Conservation (phyloP, 2,797 vertebrate genomes). For the Melanotaenia parkinsoni region DNA sequence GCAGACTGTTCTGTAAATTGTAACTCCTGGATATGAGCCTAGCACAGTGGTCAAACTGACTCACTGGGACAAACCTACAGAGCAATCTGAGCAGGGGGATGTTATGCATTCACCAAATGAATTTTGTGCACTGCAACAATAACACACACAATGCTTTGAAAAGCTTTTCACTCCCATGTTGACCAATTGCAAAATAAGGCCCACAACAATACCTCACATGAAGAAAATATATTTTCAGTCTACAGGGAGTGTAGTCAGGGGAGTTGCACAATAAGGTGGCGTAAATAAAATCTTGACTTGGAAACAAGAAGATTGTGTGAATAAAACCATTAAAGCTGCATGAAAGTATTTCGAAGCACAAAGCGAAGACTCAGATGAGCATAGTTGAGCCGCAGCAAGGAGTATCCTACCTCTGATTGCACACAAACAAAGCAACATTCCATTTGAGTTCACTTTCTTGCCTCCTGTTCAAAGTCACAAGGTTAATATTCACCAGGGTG, state of each 20-base stretch:
- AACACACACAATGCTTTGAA: constrained; percentile 57
- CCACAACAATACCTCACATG: constrained; percentile 69
- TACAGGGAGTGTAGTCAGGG: constrained; percentile 41
- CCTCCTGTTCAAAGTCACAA: neutral
- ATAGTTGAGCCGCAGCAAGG: neutral
- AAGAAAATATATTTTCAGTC: constrained; percentile 63
- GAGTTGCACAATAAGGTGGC: constrained; percentile 64
- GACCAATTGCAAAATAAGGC: constrained; percentile 73
- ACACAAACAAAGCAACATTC: neutral
- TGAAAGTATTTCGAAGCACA: constrained; percentile 6
- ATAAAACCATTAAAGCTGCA: constrained; percentile 39
- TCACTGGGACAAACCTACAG: constrained; percentile 59
- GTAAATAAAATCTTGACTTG: constrained; percentile 48
- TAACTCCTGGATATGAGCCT: too few relatives aligned
- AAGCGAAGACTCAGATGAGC: neutral
- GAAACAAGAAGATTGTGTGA: constrained; percentile 31
- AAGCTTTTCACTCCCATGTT: constrained; percentile 54
- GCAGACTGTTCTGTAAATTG: neutral
- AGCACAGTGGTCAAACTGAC: constrained; percentile 53
- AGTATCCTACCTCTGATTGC: neutral
- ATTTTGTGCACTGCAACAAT: constrained; percentile 67
- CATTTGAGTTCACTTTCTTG: neutral
- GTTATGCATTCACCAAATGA: constrained; percentile 64
- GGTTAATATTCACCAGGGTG: constrained; percentile 7
- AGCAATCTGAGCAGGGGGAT: constrained; percentile 26